Evolutionary conservation across 2,888 invertebrate genomes (phyloP).

Genomic region (Xylota segnis): DNA sequence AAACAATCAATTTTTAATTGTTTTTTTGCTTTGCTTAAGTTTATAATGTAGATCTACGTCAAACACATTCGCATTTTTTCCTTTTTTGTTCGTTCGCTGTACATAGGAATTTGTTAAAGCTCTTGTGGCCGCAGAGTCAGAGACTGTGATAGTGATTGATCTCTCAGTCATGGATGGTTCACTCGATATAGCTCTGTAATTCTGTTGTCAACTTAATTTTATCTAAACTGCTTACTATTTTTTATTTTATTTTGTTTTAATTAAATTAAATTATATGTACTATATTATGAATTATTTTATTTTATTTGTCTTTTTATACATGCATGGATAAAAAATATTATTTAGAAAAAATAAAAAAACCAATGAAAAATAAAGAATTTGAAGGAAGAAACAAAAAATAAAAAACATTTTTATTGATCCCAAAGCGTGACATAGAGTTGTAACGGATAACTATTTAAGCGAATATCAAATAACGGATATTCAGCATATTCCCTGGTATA

Average conservation of each 20-base stretch:
- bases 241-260: slow-evolving; percentile 22
- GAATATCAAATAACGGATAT: too few relatives aligned
- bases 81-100: slow-evolving; percentile 35
- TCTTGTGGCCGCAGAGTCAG: slow-evolving; percentile 22
- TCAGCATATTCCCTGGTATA: too few relatives aligned
- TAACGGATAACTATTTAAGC: too few relatives aligned
- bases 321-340: slow-evolving; percentile 15
- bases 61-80: slow-evolving; percentile 7
- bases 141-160: slow-evolving; percentile 40
- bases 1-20: slow-evolving; percentile 10
- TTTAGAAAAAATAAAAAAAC: background rate
- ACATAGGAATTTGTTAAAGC: slow-evolving; percentile 32
- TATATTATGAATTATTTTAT: slow-evolving; percentile 23
- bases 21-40: slow-evolving; percentile 39
- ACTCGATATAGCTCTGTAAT: slow-evolving; percentile 17
- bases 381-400: background rate
- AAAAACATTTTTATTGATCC: too few relatives aligned
- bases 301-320: slow-evolving; percentile 27
- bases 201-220: slow-evolving; percentile 25
- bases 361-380: slow-evolving; percentile 6
- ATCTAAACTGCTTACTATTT: slow-evolving; percentile 8
- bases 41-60: slow-evolving; percentile 18
- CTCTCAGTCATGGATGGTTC: slow-evolving; percentile 11
- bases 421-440: too few relatives aligned
- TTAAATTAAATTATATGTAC: slow-evolving; percentile 46